Evolutionary conservation across 35 echinoderm and acorn worm species (phyloP), one percentile per base, ranked within the genome.

Genomic region (Apostichopus parvimensis): DNA sequence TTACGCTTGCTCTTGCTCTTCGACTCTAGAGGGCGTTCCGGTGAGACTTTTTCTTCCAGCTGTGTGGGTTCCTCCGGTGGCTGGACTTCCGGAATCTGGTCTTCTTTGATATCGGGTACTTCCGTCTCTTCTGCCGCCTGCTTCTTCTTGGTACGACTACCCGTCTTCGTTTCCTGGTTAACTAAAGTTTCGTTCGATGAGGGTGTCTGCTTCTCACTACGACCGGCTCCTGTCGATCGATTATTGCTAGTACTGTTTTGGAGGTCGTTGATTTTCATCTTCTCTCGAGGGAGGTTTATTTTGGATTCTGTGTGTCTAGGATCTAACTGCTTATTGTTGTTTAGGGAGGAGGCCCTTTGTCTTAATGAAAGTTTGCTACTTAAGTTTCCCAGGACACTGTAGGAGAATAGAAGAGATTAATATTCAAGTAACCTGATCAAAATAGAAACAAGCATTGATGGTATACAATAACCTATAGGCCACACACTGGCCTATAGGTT

Each of bases 171-270:
- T 22, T 87, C 85, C 85, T 85, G 82, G 53, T 70, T 73, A 73
- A 22, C 66, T 53, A 62, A 73, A 68, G 21, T 55, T 90, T 90
- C 88, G 18, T 75, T 90, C 6, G 73, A 34, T n/a, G 68, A 87
- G 85, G 85, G 85, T 15, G 59, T 54, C 10, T 57, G 85, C 59
- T 87, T 64, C 7, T 87, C 85, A 17, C 57, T 72, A 21, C 80
- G 80, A 28, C 45, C 56, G 14, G 12, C 7, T 7, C 58, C 58
- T 87, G 58, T 34, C 26, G 85, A 28, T 87, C 85, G 55, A 53
- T 90, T 75, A 90, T 53, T 78, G 53, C 25, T 90, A 90, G 88
- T 90, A 90, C 88, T 90, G 88, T 90, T 90, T 77, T 90, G 88
- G 14, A 90, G 88, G 53, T 90, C 88, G 73, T 90, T 90, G 70